Percentiles rank a stretch among this genome's conserved stretches.
Conservation (phyloP, 2,113 vertebrate genomes). For the Siniperca chuatsi region DNA sequence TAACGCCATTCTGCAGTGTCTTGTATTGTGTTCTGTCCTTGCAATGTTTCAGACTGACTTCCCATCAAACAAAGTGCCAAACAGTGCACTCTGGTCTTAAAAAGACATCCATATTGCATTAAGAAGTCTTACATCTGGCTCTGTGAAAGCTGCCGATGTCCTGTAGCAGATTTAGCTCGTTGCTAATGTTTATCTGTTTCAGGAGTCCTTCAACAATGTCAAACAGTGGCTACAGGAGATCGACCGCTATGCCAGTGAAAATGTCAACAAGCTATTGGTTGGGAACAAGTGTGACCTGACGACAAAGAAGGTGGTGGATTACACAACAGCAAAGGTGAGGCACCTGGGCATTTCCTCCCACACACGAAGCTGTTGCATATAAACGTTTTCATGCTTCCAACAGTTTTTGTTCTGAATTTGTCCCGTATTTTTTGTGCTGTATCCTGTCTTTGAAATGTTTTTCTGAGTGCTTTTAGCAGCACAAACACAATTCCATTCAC, state of each 20-base stretch:
- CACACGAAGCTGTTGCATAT: neutral
- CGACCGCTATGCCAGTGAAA: conserved; percentile 99
- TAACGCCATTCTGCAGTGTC: neutral
- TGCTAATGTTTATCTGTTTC: conserved; percentile 7
- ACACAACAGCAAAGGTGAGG: conserved; percentile 98
- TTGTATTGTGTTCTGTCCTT: neutral
- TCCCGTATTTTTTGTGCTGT: no score
- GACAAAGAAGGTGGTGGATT: conserved; percentile 99
- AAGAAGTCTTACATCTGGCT: no score
- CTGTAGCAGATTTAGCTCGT: neutral
- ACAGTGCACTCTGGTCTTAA: neutral
- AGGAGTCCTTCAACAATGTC: conserved; percentile 99
- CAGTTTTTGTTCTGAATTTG: no score
- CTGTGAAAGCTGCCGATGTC: neutral
- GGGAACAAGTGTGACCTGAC: conserved; percentile 99
- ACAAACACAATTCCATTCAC: no score
- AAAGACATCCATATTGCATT: no score
- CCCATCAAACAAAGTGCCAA: neutral
- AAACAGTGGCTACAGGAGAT: conserved; percentile 99
- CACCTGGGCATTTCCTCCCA: neutral
- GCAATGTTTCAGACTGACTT: neutral
- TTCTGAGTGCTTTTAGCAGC: no score
- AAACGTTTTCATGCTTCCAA: neutral
- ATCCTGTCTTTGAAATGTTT: no score
- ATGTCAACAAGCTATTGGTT: conserved; percentile 99